These are phyloP conservation scores for Peromyscus maniculatus DNA, from an alignment of 2,113 vertebrate species.

Conservation along the genomic window DNA sequence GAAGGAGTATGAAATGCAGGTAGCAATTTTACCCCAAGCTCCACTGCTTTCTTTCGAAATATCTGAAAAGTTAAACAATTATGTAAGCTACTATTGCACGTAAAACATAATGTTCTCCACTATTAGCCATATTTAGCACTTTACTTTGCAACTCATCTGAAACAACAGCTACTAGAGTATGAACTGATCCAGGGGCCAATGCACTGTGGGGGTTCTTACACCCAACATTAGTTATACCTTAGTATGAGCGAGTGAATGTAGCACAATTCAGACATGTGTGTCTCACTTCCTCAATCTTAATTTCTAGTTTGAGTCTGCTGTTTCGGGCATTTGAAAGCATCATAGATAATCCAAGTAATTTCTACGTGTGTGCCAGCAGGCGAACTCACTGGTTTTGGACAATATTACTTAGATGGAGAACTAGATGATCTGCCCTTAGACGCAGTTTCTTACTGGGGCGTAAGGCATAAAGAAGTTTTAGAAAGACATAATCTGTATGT, in stretches of 20 bases:
- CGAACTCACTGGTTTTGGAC: neutral
- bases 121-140: neutral
- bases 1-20: conserved; percentile 99
- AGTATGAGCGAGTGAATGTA: neutral
- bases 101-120: conserved; percentile 41
- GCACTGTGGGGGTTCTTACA: neutral
- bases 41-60: conserved; percentile 96
- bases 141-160: neutral
- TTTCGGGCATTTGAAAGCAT: neutral
- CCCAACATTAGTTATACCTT: neutral
- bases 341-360: neutral
- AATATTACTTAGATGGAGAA: neutral
- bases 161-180: neutral
- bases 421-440: neutral
- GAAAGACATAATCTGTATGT: neutral
- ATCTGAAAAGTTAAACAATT: conserved; percentile 90
- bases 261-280: neutral
- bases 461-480: neutral
- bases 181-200: neutral
- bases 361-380: neutral
- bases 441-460: neutral
- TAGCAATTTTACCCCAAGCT: conserved; percentile 97
- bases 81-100: conserved; percentile 66
- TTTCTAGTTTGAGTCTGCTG: neutral
- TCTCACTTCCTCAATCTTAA: neutral